Evolutionary conservation across 1,140 invertebrate genomes (phyloP).

Genomic region (Lethocerus indicus): DNA sequence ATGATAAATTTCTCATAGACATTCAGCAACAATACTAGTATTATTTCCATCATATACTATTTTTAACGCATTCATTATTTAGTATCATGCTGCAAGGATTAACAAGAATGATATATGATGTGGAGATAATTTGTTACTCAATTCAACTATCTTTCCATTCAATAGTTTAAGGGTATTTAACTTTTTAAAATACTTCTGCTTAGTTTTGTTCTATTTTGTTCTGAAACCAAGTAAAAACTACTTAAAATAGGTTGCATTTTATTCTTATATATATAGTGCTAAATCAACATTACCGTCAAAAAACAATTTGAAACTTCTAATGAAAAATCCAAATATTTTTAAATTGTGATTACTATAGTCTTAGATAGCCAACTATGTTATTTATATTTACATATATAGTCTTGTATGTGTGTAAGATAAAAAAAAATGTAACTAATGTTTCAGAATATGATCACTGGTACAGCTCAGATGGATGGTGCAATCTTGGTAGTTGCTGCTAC

Average conservation of each 20-base stretch:
- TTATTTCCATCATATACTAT: background rate
- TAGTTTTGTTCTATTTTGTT: background rate
- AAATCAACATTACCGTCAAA: too few relatives aligned
- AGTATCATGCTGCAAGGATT: background rate
- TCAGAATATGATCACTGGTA: conserved; percentile 97
- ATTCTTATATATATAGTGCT: too few relatives aligned
- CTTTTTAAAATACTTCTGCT: background rate
- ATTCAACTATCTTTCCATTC: background rate
- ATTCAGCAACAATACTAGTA: background rate
- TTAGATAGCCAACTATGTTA: background rate
- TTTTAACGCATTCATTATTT: background rate
- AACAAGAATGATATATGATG: background rate
- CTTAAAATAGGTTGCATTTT: too few relatives aligned
- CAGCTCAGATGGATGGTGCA: conserved; percentile 96
- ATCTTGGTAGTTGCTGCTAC: conserved; percentile 97
- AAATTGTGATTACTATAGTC: background rate
- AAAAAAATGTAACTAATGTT: conserved; percentile 17
- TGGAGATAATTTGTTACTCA: background rate
- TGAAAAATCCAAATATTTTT: too few relatives aligned
- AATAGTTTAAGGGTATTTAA: too few relatives aligned
- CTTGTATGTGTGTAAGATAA: background rate
- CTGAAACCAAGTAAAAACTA: background rate
- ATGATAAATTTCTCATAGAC: background rate
- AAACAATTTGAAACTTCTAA: too few relatives aligned
- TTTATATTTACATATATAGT: background rate